Evolutionary conservation across 2,797 vertebrate species (phyloP).

Genomic region (Platalea minor): DNA sequence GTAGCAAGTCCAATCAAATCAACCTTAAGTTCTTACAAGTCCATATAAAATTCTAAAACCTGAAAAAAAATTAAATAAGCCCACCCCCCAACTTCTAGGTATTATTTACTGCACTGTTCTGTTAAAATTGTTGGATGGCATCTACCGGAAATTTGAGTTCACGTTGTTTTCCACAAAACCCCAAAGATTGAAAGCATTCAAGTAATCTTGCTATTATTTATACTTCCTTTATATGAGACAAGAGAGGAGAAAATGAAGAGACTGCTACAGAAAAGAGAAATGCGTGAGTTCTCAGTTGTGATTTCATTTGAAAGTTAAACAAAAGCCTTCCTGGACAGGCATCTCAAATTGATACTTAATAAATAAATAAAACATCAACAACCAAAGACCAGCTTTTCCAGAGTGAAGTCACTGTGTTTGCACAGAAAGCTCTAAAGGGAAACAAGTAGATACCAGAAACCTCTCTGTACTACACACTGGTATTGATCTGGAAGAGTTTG

Average conservation of each 20-base stretch:
- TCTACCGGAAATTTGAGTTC: background rate
- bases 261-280: background rate
- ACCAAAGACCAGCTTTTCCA: background rate
- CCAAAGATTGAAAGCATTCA: background rate
- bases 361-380: background rate
- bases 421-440: background rate
- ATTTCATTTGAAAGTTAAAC: background rate
- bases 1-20: background rate
- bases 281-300: background rate
- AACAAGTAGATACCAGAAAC: background rate
- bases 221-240: background rate
- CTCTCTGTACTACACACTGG: background rate
- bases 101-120: background rate
- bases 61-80: background rate
- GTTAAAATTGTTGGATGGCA: background rate
- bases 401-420: background rate
- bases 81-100: background rate
- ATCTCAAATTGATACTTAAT: background rate
- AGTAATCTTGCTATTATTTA: background rate
- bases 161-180: background rate
- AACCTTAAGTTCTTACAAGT: background rate
- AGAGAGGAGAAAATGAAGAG: background rate
- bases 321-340: background rate
- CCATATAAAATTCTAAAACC: background rate
- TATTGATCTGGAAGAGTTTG: background rate